A percentile compares a stretch with the other conserved stretches of the same genome.
Evolutionary conservation across 2,113 vertebrate genomes (phyloP).

Genomic region (Herpailurus yagouaroundi): DNA sequence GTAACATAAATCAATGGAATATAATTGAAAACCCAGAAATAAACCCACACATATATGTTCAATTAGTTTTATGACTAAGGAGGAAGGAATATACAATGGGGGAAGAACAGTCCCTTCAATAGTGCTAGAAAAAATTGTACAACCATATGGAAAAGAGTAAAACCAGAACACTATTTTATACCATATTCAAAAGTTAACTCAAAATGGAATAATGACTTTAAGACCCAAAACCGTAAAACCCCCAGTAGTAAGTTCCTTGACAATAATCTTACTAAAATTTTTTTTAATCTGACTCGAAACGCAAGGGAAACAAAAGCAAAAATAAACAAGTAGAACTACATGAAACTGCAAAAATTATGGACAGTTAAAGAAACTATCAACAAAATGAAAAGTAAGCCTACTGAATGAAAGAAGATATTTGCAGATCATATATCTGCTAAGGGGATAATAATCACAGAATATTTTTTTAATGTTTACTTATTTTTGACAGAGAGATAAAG

Average conservation of each 20-base stretch:
- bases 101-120: background rate
- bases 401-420: background rate
- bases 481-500: too few relatives aligned
- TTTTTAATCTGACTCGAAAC: background rate
- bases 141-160: background rate
- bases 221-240: background rate
- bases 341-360: background rate
- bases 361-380: background rate
- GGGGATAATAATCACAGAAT: background rate
- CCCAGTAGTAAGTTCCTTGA: background rate
- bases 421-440: background rate
- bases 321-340: background rate
- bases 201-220: background rate
- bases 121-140: background rate
- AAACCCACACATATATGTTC: background rate
- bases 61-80: background rate
- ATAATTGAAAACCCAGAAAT: background rate
- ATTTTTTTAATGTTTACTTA: too few relatives aligned
- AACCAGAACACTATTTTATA: background rate
- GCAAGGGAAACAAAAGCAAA: background rate
- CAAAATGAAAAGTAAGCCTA: background rate
- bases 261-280: background rate
- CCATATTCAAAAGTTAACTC: background rate
- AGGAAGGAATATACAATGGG: background rate
- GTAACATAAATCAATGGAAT: background rate